A percentile compares a stretch with the other conserved stretches of the same genome.
phyloP scores from a whole-genome alignment of 1,140 invertebrate species.

The Trichomalopsis sarcophagae region DNA sequence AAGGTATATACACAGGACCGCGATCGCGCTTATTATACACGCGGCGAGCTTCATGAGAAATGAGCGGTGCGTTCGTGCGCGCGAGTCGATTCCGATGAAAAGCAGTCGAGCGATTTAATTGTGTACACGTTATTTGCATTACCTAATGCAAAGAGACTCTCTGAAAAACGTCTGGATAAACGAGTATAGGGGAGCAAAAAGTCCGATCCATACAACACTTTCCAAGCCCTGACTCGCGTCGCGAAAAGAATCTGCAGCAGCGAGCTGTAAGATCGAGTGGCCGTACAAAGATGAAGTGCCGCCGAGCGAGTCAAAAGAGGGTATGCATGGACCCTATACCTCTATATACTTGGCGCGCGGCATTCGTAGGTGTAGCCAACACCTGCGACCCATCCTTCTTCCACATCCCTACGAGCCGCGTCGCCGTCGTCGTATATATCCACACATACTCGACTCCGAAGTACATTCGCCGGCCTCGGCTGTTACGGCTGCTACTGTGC shows the following conservation, averaged over 20 bases:
- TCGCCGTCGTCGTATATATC: constrained; percentile 54
- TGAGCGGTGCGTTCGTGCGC: not conserved
- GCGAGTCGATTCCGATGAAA: constrained; percentile 1
- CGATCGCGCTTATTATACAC: not conserved
- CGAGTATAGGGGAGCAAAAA: too few species aligned
- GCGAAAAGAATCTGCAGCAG: not conserved
- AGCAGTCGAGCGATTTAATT: not conserved
- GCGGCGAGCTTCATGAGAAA: not conserved
- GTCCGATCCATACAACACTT: too few species aligned
- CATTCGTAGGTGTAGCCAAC: constrained; percentile 48
- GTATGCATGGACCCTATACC: not conserved
- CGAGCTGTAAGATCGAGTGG: not conserved
- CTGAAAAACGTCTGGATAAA: not conserved
- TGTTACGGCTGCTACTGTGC: constrained; percentile 49
- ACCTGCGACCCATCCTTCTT: constrained; percentile 67
- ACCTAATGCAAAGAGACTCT: not conserved
- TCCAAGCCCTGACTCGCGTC: not conserved
- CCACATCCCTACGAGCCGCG: constrained; percentile 48
- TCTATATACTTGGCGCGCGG: not conserved
- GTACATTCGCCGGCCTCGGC: constrained; percentile 45
- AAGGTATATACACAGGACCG: not conserved
- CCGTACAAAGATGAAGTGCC: constrained; percentile 42
- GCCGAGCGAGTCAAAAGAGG: not conserved
- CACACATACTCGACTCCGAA: not conserved
- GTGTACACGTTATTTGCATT: not conserved